Conservation (phyloP, 92 coral and sea anemone species). For the Phymanthus crucifer region DNA sequence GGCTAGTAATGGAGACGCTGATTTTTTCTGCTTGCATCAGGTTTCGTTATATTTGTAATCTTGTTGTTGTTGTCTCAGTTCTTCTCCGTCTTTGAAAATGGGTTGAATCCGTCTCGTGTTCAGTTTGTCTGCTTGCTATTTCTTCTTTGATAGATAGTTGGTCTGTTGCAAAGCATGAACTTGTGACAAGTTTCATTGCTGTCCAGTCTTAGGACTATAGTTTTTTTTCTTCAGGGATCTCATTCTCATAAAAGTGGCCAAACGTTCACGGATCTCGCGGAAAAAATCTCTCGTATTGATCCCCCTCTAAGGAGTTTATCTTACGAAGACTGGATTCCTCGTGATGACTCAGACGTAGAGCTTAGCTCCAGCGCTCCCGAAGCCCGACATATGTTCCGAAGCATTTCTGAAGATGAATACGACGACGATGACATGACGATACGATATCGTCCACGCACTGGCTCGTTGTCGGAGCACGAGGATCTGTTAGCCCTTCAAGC, state of each 20-base stretch:
- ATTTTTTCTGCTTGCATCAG: no score
- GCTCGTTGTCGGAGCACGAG: slow-evolving; percentile 98
- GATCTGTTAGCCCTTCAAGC: slow-evolving; percentile 78
- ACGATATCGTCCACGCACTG: slow-evolving; percentile 83
- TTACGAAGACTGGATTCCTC: slow-evolving; percentile 67
- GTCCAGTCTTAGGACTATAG: not conserved
- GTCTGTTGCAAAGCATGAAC: no score
- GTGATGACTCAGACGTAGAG: slow-evolving; percentile 46
- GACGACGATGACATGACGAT: slow-evolving; percentile 70
- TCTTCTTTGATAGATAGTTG: no score
- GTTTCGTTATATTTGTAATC: no score
- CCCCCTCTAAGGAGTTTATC: slow-evolving; percentile 71
- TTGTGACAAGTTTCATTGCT: no score
- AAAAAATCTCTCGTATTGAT: slow-evolving; percentile 91
- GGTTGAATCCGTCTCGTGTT: no score
- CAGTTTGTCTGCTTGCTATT: no score
- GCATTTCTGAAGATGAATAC: slow-evolving; percentile 87
- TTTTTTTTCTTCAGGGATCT: not conserved
- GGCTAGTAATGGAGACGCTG: no score
- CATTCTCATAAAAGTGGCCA: slow-evolving; percentile 43
- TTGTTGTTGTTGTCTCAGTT: no score
- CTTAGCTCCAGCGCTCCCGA: slow-evolving; percentile 70
- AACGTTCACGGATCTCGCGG: slow-evolving; percentile 91
- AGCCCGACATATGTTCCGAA: slow-evolving; percentile 54
- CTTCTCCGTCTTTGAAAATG: no score